phyloP scores from a whole-genome alignment of 2,888 invertebrate species.

The Pherbina coryleti region DNA sequence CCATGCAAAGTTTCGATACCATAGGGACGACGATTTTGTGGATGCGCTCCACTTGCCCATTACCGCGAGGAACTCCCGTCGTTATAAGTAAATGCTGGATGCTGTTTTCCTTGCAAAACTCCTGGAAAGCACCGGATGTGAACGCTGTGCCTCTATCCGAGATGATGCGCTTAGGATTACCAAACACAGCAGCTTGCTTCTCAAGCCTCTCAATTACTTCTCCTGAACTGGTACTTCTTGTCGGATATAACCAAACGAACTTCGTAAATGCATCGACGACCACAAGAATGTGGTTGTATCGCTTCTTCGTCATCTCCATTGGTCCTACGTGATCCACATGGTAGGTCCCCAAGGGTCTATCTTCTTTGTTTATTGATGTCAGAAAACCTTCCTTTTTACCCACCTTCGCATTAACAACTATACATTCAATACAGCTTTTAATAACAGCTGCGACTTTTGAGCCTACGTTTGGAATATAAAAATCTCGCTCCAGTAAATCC shows the following conservation, averaged over 20 bases:
- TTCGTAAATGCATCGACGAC: conserved; percentile 60
- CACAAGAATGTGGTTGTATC: conserved; percentile 42
- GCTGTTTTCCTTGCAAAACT: too few relatives aligned
- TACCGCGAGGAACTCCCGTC: conserved; percentile 58
- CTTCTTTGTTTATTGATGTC: conserved; percentile 41
- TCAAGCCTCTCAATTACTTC: conserved; percentile 59
- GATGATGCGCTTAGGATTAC: conserved; percentile 57
- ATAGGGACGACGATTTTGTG: too few relatives aligned
- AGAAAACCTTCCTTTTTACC: conserved; percentile 31
- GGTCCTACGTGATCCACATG: conserved; percentile 62
- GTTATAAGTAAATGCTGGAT: conserved; percentile 54
- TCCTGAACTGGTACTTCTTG: conserved; percentile 51
- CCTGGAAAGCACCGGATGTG: too few relatives aligned
- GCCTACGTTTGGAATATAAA: conserved; percentile 40
- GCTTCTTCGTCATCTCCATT: conserved; percentile 50
- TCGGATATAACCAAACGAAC: conserved; percentile 61
- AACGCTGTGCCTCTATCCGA: conserved; percentile 66
- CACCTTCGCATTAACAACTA: conserved; percentile 39
- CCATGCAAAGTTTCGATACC: conserved; percentile 60
- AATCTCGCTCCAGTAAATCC: conserved; percentile 39
- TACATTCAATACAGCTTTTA: conserved; percentile 44
- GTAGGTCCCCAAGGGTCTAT: conserved; percentile 34
- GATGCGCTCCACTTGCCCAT: too few relatives aligned
- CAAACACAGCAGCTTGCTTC: conserved; percentile 40
- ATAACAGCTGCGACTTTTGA: conserved; percentile 38